phyloP scores from a whole-genome alignment of 2,888 invertebrate genomes.

The Brachypalpus laphriformis region DNA sequence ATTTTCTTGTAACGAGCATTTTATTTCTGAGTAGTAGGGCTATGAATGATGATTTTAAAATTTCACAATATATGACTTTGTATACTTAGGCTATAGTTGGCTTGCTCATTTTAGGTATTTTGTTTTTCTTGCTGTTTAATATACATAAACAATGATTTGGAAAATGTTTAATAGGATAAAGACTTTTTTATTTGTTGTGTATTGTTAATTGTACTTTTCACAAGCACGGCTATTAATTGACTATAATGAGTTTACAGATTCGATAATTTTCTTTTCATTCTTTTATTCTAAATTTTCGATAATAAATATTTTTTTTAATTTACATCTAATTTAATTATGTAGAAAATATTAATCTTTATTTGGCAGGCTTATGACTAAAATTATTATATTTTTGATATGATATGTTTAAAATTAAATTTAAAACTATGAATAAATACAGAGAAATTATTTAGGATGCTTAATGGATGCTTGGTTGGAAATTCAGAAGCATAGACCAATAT shows the following conservation, averaged over 20 bases:
- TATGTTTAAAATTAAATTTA: background rate
- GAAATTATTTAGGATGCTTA: too few species aligned
- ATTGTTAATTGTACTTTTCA: conserved; percentile 16
- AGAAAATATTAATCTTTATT: conserved; percentile 51
- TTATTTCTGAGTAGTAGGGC: conserved; percentile 8
- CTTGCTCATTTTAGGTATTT: conserved; percentile 6
- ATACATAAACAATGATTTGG: background rate
- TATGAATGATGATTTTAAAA: conserved; percentile 36
- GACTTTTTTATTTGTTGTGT: background rate
- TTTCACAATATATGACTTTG: conserved; percentile 50
- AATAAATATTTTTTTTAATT: conserved; percentile 12
- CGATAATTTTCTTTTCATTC: background rate
- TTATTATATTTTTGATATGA: conserved; percentile 45
- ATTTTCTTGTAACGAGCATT: conserved; percentile 17
- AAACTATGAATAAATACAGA: too few species aligned
- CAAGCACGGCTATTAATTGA: conserved; percentile 61
- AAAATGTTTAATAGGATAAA: conserved; percentile 9
- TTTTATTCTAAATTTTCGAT: background rate
- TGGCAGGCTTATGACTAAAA: conserved; percentile 66
- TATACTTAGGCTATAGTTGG: conserved; percentile 67
- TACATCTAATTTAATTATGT: conserved; percentile 9
- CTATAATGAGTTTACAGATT: conserved; percentile 37
- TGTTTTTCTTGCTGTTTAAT: background rate
- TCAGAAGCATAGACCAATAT: too few species aligned
- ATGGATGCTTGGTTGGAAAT: too few species aligned